Evolutionary conservation across 92 coral and sea anemone genomes (phyloP), one percentile per base, ranked within the genome.

Genomic region (Zoanthus solanderi): DNA sequence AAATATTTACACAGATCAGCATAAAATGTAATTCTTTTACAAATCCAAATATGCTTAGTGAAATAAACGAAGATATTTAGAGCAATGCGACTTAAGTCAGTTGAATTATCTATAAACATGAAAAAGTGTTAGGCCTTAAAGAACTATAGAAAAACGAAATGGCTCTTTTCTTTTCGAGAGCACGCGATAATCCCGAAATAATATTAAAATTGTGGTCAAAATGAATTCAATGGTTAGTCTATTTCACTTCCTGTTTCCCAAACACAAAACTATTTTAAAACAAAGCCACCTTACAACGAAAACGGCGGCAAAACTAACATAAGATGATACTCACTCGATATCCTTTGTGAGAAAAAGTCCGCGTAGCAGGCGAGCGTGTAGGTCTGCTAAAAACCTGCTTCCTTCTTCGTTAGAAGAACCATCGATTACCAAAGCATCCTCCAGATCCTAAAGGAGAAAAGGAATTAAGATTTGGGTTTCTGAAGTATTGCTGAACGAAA

Each of bases 351-450:
- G 91, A 71, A 95, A 96, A 47, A 96, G 85, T 32, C 99, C 99
- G 54, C 95, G 91, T 65, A 96, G 93, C 52, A 96, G 87, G 42
- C 99, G 94, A 42, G 99, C 98, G 66, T 96, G 99, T 18, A 96
- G 92, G 79, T 96, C 99, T 67, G 95, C 99, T 90, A 96, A 65
- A 90, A 96, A 96, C 78, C 98, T 94, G 94, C 93, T 95, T 65
- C 93, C 87, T 74, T 92, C 94, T 71, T 96, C 98, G 34, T 94
- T 96, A 53, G 86, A 90, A 47, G 98, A 86, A 15, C 99, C 99
- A 88, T 96, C 96, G 42, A 93, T 93, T 84, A 96, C 71, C 87
- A 96, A 94, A 47, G 99, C 99, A 84, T 96, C 99, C 86, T 96
- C 99, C 73, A 96, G 84, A 86, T 96, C 99, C 99, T 96, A 71